Base-by-base conservation (phyloP, 2,888 invertebrate genomes). In the Xylocampa areola region DNA sequence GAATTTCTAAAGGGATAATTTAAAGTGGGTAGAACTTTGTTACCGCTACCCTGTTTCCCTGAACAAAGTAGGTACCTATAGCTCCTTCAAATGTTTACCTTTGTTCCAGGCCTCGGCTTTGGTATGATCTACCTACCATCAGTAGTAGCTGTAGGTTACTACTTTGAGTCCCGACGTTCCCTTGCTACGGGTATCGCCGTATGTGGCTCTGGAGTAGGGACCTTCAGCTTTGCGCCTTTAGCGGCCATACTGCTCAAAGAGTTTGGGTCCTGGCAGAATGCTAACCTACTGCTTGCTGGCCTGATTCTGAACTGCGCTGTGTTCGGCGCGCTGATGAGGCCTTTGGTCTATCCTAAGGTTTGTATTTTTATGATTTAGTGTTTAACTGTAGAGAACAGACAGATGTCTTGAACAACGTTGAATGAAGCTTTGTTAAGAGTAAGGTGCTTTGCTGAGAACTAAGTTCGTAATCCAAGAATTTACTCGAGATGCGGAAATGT, bases 111-210 rank as follows among this genome's bases (percentile, higher is more conserved):
- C 68, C 96, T 98, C 76, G 98, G 98, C 16, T 98, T 98, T 84
- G 98, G 98, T 65, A 96, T 98, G 94, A 98, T 98, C 80, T 98
- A 98, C 90, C 95, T 99, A 39, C 99, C 99, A 0, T 99, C 99
- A 1, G 99, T 99, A 30, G 99, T 99, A 8, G 98, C 98, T 49
- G 99, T 99, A 19, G 98, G 98, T 4, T 98, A 98, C 91, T 99
- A 99, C 94, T 99, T 99, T 92, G 99, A 99, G 92, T 97, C 98
- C 39, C 97, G 98, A 79, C 95, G 99, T 63, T 98, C 99, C 8
- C 94, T 99, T 68, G 99, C 99, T 40, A 99, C 99, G 45, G 99
- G 97, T 48, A 97, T 98, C 55, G 99, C 99, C 0, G 99, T 99
- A 0, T 99, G 99, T 84, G 99, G 99, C 5, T 98, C 98, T 0